A percentile compares a stretch with the other conserved stretches of the same genome.
phyloP scores from a whole-genome alignment of 2,888 invertebrate species.

The Papilio gigon region DNA sequence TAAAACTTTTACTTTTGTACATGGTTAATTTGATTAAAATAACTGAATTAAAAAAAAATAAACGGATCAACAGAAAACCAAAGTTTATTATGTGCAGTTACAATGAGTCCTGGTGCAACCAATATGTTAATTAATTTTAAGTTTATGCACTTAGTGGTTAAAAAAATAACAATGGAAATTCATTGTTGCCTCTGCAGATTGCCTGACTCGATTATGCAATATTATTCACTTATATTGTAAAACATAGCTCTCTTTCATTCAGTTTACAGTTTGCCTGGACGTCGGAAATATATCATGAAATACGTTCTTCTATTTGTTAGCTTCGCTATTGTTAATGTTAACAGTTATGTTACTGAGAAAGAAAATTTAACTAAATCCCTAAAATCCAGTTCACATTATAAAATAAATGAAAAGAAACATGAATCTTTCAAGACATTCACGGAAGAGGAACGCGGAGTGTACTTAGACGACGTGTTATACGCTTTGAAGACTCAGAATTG shows the following conservation, averaged over 20 bases:
- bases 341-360: constrained; percentile 45
- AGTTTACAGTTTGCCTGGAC: constrained; percentile 50
- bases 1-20: neutral
- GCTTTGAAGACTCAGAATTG: constrained; percentile 67
- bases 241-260: constrained; percentile 49
- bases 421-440: constrained; percentile 47
- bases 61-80: neutral
- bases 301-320: constrained; percentile 45
- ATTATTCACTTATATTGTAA: constrained; percentile 58
- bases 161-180: constrained; percentile 49
- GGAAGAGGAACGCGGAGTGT: constrained; percentile 55
- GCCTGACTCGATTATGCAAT: constrained; percentile 58
- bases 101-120: neutral
- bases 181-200: constrained; percentile 50
- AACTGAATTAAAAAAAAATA: neutral
- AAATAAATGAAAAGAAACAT: constrained; percentile 46
- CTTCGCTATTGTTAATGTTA: constrained; percentile 44
- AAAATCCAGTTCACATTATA: constrained; percentile 32
- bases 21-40: neutral
- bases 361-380: constrained; percentile 35
- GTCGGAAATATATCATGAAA: constrained; percentile 55
- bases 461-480: constrained; percentile 72
- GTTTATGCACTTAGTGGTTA: neutral
- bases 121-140: constrained; percentile 4
- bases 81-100: neutral